Base-by-base conservation (phyloP, 2,888 invertebrate genomes). In the Oasisia sp. region DNA sequence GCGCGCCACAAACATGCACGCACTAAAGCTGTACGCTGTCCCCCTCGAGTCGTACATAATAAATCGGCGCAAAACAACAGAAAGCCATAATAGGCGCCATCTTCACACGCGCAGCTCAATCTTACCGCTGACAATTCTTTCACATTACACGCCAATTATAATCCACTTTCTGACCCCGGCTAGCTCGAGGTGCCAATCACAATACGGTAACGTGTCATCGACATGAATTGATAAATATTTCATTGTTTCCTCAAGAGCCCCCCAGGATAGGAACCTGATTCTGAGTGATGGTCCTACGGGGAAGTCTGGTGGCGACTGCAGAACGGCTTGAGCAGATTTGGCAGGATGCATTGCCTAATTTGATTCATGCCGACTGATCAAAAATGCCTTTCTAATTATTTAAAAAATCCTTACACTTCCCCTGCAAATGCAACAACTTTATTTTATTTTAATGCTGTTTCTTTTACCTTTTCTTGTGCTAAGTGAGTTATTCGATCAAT, bases 141-240 rank as follows among this genome's bases (percentile, higher is more conserved):
- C 74, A 74, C 74, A 74, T 74, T 74, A 74, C 74, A 74, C 14
- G 74, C 74, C 74, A 74, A 74, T 74, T 74, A 74, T n/a, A 74
- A 74, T 74, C 74, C 74, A 7, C 74, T 74, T 74, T 27, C 19
- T 74, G 74, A 74, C 74, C 74, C 74, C 74, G 14, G 50, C 50
- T 14, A 14, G 50, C 50, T 50, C 12, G 12, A 50, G 50, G 74
- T 74, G 74, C 74, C 74, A 74, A 74, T 74, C 74, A 74, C 7
- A 74, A 74, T 74, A 74, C n/a, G 14, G 74, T 74, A 74, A 19
- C 74, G 27, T 74, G 74, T 74, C 74, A 74, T 74, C 74, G 27
- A 27, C 74, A 74, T 1, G 27, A 74, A 74, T 74, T 74, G 14
- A 74, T 74, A 74, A 74, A 74, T 74, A 74, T 74, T 74, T 74